Base-by-base conservation (phyloP, 2,797 vertebrate species). In the Spea hammondii region DNA sequence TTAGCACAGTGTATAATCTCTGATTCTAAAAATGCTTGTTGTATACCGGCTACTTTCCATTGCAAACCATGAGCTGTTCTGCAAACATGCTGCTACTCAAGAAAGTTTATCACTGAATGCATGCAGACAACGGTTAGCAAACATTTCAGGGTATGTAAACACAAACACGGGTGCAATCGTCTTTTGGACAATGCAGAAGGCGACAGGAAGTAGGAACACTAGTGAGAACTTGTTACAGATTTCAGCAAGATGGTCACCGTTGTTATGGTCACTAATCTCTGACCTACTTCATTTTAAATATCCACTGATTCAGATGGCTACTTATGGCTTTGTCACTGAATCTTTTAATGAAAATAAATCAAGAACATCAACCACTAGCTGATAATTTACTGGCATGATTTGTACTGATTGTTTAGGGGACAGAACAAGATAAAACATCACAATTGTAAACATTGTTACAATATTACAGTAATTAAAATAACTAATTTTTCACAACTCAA, bases 201-300 rank as follows among this genome's bases (percentile, higher is more conserved):
- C 59, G 13, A 80, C 68, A 66, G 79, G 6, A 45, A 71, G 46
- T 60, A 17, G 53, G 67, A 72, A 86, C 83, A 73, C 82, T 77
- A 83, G 84, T 85, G 75, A 1, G 77, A 85, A 86, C 85, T 4
- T 17, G 13, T 83, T 62, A 79, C 72, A 87, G 88, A 90, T 87
- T 85, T 87, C 85, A 50, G 83, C 83, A 77, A 74, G 76, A 89
- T 88, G 88, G 85, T 88, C 85, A 85, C 88, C 90, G 89, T 90
- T 87, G 86, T 72, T 88, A 77, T 82, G 79, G 75, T n/a, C 75
- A 77, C 74, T 81, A 81, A 81, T 81, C 79, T 81, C 86, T 88
- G 88, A 88, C 84, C 89, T 89, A 91, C 84, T 84, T 88, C 83
- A 86, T 85, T 87, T 87, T 64, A 77, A 81, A 73, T 13, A 77